Base-by-base conservation (phyloP, 2,113 vertebrate genomes). In the Dasyornis broadbenti region DNA sequence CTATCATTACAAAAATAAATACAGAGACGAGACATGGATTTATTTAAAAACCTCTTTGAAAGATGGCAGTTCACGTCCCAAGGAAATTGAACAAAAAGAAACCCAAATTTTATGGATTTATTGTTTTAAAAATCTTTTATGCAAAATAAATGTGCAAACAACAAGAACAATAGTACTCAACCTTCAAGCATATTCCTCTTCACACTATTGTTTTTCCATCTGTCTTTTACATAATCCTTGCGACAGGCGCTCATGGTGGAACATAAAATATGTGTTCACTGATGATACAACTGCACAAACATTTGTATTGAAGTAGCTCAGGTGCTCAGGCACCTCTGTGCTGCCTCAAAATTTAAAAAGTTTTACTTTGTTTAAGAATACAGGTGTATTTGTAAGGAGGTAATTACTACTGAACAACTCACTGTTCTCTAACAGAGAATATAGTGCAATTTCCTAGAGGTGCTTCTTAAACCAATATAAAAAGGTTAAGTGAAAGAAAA, bases 111-210 rank as follows among this genome's bases (percentile, higher is more conserved):
- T 61, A 37, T 0, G 6, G 35, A 21, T 39, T 65, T 54, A 31
- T 73, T 79, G 22, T 54, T 91, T 87, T 59, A 85, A 69, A 81
- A 57, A 79, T 85, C 61, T 59, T 53, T 66, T 84, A 39, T 2
- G 31, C 13, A 79, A 89, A 89, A 59, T 13, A 87, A 76, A 90
- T 3, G 30, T 57, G 30, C 35, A 82, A 76, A 72, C 57, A 76
- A 64, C 14, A 92, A 45, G 53, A 78, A 69, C 60, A 88, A 40
- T 2, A 70, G 30, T 7, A 42, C 50, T 90, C 59, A 61, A 23
- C 30, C 82, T 95, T 86, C 90, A 88, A 77, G 50, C 47, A 26
- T 85, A 88, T 89, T 90, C 28, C 10, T 70, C 95, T 95, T 87
- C 63, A 73, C 71, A 47, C 49, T 63, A 23, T 23, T 95, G 87